Evolutionary conservation across 2,888 invertebrate species (phyloP), one percentile per base, ranked within the genome.

Genomic region (Nephrocerus scutellatus): DNA sequence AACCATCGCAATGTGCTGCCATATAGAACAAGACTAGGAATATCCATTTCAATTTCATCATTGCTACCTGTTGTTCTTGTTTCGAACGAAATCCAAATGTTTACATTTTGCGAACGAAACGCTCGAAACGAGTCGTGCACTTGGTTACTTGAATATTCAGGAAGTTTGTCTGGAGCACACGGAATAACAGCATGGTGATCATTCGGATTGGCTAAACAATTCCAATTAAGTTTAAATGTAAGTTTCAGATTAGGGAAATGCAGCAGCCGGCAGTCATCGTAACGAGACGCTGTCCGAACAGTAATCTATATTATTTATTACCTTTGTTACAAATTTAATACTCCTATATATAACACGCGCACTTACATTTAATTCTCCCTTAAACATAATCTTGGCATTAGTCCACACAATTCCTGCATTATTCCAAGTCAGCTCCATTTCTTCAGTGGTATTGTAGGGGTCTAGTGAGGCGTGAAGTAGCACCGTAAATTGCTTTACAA

Each of bases 371-470:
- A 98, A 71, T 60, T 95, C 89, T 3, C 96, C 95, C 57, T 91
- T 87, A 57, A 92, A 84, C 33, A 90, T 81, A 41, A 92, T 83
- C 67, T 86, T 88, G 0, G 82, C 91, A 63, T 92, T 90, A 1
- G 91, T 92, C 96, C 97, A 97, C 56, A 97, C 93, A 60, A 98
- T 80, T 21, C 87, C 84, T 4, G 95, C 79, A 53, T 90, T 82
- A 24, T 81, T 84, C 96, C 97, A 98, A 0, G 90, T 88, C 47
- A 96, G 75, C 67, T 98, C 97, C 90, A 98, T 95, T 71, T 97
- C 90, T 67, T 98, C 98, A 0, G 97, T 97, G 5, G 92, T 92
- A 63, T 98, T 98, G 68, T 97, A 98, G 0, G 98, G 98, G 72
- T 98, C 95, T 9, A 93, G 73, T 0, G 96, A 96, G 4, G 95